Base-by-base conservation (phyloP, 1,140 invertebrate species). In the Sipha flava region DNA sequence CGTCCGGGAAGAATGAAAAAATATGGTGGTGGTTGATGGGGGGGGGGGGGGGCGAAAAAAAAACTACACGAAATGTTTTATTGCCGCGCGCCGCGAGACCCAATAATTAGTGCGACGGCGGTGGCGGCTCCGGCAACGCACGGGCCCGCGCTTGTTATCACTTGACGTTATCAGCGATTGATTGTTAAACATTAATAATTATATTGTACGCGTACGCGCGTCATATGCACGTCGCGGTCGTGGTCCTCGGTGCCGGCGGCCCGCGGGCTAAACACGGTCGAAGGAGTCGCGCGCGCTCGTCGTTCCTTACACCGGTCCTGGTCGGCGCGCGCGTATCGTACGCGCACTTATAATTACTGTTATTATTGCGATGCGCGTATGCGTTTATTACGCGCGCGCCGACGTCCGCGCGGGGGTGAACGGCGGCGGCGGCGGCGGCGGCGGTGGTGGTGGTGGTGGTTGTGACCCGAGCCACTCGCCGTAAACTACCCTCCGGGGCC, bases 151-250 rank as follows among this genome's bases (percentile, higher is more conserved):
- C 23, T 14, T 23, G 66, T 47, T 70, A 45, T 45, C 66, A 70
- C 43, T 47, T 26, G 66, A 70, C 66, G 66, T 70, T 70, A 70
- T 70, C 66, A 47, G 40, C 66, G 66, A 70, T 70, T 18, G 66
- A 70, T 47, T 47, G 66, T 70, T 70, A 70, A 70, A 70, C 29
- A 47, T 26, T 70, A 70, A 68, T 47, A 70, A 70, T 66, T 43
- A 62, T 34, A 37, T 7, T 5, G 14, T 14, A 10, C 57, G 16
- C 34, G 21, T 34, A 31, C 59, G 29, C n/a, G 57, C 3, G n/a
- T 59, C 10, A 62, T 57, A n/a, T 16, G 0, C 7, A 14, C 4
- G 16, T 59, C n/a, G n/a, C n/a, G n/a, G n/a, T n/a, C n/a, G n/a
- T n/a, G n/a, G n/a, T n/a, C n/a, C n/a, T n/a, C n/a, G n/a, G n/a